phyloP scores from a whole-genome alignment of 2,113 vertebrate species.

The Siniperca chuatsi region DNA sequence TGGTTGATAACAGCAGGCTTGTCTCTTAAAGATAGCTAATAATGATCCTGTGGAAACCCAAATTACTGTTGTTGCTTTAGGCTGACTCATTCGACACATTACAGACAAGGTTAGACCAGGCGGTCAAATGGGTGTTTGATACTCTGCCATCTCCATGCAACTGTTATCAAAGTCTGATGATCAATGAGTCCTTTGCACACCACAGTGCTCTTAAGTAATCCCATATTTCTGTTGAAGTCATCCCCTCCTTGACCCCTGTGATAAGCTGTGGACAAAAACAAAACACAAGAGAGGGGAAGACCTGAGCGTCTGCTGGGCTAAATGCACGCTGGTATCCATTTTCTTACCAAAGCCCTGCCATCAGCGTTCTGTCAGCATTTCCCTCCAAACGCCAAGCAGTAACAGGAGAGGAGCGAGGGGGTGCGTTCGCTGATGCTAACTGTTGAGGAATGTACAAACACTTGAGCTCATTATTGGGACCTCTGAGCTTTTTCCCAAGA shows the following conservation, averaged over 20 bases:
- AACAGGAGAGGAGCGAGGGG: conserved; percentile 35
- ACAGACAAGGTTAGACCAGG: conserved; percentile 40
- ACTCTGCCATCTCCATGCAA: conserved; percentile 3
- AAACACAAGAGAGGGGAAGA: conserved; percentile 31
- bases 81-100: conserved; percentile 46
- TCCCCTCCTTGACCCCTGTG: conserved; percentile 35
- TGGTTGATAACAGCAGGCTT: conserved; percentile 26
- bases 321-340: conserved; percentile 39
- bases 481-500: conserved; percentile 11
- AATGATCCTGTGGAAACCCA: conserved; percentile 17
- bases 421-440: conserved; percentile 39
- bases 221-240: conserved; percentile 27
- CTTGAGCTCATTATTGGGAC: conserved; percentile 49
- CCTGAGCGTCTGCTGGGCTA: conserved; percentile 10
- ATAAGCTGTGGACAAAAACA: conserved; percentile 52
- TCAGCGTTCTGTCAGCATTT: conserved; percentile 52
- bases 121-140: neutral
- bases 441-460: conserved; percentile 64
- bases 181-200: conserved; percentile 50
- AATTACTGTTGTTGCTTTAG: conserved; percentile 64
- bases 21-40: conserved; percentile 47
- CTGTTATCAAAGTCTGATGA: conserved; percentile 47
- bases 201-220: conserved; percentile 37
- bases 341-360: conserved; percentile 28
- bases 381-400: conserved; percentile 42